Evolutionary conservation across 2,797 vertebrate genomes (phyloP).

Genomic region (Leontocebus nigricollis): DNA sequence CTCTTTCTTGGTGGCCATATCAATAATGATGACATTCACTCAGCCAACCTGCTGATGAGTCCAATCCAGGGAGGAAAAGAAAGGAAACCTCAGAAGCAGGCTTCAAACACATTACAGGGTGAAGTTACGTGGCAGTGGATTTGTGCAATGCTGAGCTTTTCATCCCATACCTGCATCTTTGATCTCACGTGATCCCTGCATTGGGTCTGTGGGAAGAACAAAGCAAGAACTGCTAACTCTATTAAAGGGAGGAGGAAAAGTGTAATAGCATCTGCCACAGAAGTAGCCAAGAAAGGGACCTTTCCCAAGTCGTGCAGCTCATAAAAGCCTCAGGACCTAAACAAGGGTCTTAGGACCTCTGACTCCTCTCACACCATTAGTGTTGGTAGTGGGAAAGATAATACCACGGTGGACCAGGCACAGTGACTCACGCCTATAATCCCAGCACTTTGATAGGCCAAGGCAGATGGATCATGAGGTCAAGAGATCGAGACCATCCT

Average conservation of each 20-base stretch:
- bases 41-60: not conserved
- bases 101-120: not conserved
- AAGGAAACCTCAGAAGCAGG: not conserved
- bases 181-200: not conserved
- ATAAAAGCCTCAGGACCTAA: not conserved
- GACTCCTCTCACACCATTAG: not conserved
- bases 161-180: fast-evolving
- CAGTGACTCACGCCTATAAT: too few species aligned
- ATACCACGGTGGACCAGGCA: too few species aligned
- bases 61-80: not conserved
- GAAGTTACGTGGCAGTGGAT: fast-evolving
- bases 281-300: not conserved
- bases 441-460: too few species aligned
- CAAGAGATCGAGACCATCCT: too few species aligned
- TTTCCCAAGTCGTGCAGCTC: not conserved
- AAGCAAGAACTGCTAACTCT: not conserved
- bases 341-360: not conserved
- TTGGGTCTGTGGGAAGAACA: not conserved
- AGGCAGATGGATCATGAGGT: too few species aligned
- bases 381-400: too few species aligned
- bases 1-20: not conserved
- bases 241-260: not conserved
- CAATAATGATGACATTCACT: not conserved
- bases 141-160: not conserved
- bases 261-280: not conserved